Percentiles rank a stretch among this genome's conserved stretches.
These are phyloP conservation scores for Amphipyra tragopoginis DNA, from an alignment of 2,888 invertebrate species.

Conservation along the genomic window DNA sequence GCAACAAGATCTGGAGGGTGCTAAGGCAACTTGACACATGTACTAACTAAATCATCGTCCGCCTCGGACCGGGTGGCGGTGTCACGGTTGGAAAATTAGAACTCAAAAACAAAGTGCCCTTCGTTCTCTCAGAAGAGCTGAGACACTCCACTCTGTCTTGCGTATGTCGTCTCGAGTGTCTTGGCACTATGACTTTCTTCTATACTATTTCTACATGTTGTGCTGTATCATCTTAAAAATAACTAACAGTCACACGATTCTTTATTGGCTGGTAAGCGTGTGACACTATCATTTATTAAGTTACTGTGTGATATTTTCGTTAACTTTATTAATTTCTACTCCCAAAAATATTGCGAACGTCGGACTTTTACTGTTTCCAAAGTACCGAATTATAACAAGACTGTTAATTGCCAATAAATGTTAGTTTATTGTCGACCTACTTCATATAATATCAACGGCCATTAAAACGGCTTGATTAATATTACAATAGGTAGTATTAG, in stretches of 20 bases:
- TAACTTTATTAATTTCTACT: slow-evolving; percentile 53
- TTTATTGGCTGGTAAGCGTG: slow-evolving; percentile 69
- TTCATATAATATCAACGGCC: slow-evolving; percentile 16
- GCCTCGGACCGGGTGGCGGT: slow-evolving; percentile 55
- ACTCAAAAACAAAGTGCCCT: slow-evolving; percentile 77
- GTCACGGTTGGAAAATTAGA: slow-evolving; percentile 75
- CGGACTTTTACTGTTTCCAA: slow-evolving; percentile 28
- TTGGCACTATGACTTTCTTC: slow-evolving; percentile 60
- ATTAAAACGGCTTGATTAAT: slow-evolving; percentile 15
- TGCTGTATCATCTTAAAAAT: slow-evolving; percentile 60
- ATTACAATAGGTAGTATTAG: slow-evolving; percentile 11
- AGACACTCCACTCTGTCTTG: slow-evolving; percentile 69
- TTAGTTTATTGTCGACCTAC: slow-evolving; percentile 42
- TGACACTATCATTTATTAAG: slow-evolving; percentile 63
- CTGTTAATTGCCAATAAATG: slow-evolving; percentile 40
- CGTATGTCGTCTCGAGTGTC: slow-evolving; percentile 70
- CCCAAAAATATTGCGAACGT: slow-evolving; percentile 45
- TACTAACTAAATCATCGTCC: slow-evolving; percentile 69
- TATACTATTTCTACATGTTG: slow-evolving; percentile 57
- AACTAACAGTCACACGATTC: slow-evolving; percentile 54
- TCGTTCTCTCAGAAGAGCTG: slow-evolving; percentile 69
- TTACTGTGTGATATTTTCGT: slow-evolving; percentile 16
- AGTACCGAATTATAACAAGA: slow-evolving; percentile 14
- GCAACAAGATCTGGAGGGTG: slow-evolving; percentile 74
- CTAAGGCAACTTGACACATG: slow-evolving; percentile 67